Evolutionary conservation across 2,113 vertebrate genomes (phyloP).

Genomic region (Rhadina sibilatrix): DNA sequence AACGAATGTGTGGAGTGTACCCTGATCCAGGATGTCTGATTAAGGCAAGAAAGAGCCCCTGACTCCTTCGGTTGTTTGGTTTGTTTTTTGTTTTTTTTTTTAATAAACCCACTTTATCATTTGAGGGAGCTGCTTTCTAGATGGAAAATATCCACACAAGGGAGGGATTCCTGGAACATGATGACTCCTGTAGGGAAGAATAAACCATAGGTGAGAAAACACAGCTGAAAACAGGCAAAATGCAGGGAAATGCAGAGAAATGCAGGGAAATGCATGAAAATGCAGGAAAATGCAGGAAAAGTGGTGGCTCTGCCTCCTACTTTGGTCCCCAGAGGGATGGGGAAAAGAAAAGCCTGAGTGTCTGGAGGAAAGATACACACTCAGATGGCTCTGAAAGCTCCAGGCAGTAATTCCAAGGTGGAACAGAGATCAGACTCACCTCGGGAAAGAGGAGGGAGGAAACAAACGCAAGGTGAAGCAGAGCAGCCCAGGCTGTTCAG

Average conservation of each 20-base stretch:
- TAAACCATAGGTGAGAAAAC: not conserved
- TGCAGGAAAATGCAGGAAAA: not conserved
- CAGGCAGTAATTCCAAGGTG: not conserved
- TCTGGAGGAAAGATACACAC: fast-evolving
- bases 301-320: not conserved
- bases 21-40: not conserved
- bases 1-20: not conserved
- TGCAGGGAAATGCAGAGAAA: not conserved
- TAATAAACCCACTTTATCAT: not conserved
- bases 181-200: not conserved
- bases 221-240: not conserved
- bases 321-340: fast-evolving
- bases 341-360: not conserved
- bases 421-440: not conserved
- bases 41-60: not conserved
- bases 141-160: not conserved
- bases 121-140: not conserved
- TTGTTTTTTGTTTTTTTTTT: not conserved
- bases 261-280: too few relatives aligned
- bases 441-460: not conserved
- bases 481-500: not conserved
- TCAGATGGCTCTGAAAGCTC: not conserved
- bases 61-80: not conserved
- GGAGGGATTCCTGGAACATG: not conserved
- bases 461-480: fast-evolving